phyloP scores from a whole-genome alignment of 2,797 vertebrate species.

The Holocentrus rufus region DNA sequence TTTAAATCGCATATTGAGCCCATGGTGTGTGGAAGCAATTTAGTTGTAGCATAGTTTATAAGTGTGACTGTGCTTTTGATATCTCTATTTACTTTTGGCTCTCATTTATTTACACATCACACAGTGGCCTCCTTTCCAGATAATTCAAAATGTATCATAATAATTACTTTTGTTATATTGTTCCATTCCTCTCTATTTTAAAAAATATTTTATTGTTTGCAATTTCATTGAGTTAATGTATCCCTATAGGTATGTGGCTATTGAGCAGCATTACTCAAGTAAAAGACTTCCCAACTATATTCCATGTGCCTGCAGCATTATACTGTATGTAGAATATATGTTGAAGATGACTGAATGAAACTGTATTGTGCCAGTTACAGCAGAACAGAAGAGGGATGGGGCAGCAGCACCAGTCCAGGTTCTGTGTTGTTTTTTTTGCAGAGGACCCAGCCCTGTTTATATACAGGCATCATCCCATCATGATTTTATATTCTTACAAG shows the following conservation, averaged over 20 bases:
- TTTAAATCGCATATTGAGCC: constrained; percentile 80
- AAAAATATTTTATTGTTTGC: constrained; percentile 60
- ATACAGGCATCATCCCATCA: no score
- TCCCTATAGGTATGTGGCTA: constrained; percentile 18
- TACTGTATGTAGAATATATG: neutral
- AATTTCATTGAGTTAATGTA: constrained; percentile 59
- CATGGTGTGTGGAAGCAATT: constrained; percentile 80
- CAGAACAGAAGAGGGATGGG: no score
- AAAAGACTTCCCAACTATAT: neutral
- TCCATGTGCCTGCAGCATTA: neutral
- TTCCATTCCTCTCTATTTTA: constrained; percentile 49
- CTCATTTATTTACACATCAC: constrained; percentile 70
- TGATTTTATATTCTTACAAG: no score
- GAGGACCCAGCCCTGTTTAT: no score
- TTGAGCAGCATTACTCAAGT: constrained; percentile 21
- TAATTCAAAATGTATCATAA: constrained; percentile 62
- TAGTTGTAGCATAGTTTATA: constrained; percentile 79
- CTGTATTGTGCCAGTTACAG: neutral
- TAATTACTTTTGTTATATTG: constrained; percentile 68
- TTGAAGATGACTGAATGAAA: neutral
- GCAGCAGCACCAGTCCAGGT: neutral
- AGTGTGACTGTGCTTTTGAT: constrained; percentile 68
- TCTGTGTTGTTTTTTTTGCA: no score
- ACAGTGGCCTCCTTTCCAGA: constrained; percentile 39
- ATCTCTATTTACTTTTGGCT: constrained; percentile 74